Percentiles rank a stretch among this genome's conserved stretches.
phyloP scores from a whole-genome alignment of 2,888 invertebrate species.

The Scrobipalpa atriplicella region DNA sequence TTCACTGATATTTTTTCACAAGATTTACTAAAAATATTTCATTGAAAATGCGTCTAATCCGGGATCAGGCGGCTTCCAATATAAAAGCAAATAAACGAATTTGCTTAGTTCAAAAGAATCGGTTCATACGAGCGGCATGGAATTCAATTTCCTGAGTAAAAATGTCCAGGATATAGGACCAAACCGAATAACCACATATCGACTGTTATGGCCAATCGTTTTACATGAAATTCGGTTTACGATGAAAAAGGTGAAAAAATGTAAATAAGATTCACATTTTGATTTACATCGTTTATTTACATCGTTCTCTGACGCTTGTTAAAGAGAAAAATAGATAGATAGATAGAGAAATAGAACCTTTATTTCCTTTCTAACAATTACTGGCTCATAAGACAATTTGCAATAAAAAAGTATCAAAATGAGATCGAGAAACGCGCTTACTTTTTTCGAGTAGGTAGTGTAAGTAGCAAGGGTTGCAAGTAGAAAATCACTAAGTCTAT shows the following conservation, averaged over 20 bases:
- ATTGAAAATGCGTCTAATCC: constrained; percentile 16
- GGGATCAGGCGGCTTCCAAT: constrained; percentile 19
- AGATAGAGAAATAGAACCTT: too few species aligned
- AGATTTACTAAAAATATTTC: constrained; percentile 5
- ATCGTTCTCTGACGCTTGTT: too few species aligned
- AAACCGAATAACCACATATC: constrained; percentile 48
- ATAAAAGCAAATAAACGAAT: constrained; percentile 41
- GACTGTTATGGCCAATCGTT: constrained; percentile 49
- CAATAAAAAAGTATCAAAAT: too few species aligned
- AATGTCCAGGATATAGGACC: constrained; percentile 48
- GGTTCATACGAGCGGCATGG: constrained; percentile 48
- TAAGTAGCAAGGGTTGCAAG: too few species aligned
- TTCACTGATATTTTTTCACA: constrained; percentile 5
- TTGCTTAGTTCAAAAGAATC: constrained; percentile 37
- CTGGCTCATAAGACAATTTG: too few species aligned
- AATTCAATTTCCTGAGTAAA: constrained; percentile 71
- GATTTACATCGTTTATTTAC: too few species aligned
- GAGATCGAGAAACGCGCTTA: too few species aligned
- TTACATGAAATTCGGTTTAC: constrained; percentile 45
- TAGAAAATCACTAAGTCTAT: too few species aligned
- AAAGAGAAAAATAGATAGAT: too few species aligned
- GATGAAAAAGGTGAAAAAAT: not conserved
- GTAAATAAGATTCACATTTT: too few species aligned
- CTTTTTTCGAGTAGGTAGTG: too few species aligned
- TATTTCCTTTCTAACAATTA: too few species aligned